phyloP scores from a whole-genome alignment of 2,888 invertebrate species.

The Ephialtes manifestator region DNA sequence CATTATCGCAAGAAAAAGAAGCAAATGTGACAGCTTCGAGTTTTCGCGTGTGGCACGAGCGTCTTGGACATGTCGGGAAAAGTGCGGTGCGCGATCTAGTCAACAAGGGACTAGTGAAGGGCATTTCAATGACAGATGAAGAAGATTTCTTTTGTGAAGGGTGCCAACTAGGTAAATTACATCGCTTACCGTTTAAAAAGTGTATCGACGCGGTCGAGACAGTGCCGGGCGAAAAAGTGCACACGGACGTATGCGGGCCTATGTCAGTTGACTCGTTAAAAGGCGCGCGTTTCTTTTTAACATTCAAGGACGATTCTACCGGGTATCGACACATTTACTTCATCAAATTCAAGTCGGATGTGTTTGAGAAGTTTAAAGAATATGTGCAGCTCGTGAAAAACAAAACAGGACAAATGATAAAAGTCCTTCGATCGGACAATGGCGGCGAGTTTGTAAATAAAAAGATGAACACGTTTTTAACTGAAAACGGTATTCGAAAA shows the following conservation, averaged over 20 bases:
- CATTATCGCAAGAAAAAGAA: no score
- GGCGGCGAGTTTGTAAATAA: conserved; percentile 23
- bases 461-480: conserved; percentile 17
- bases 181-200: conserved; percentile 21
- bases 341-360: conserved; percentile 61
- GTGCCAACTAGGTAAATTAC: conserved; percentile 28
- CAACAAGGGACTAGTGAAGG: conserved; percentile 43
- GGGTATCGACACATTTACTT: conserved; percentile 63
- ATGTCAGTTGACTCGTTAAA: no score
- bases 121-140: conserved; percentile 1
- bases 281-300: no score
- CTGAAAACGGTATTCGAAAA: conserved; percentile 3
- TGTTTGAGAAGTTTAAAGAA: no score
- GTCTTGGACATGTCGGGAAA: conserved; percentile 11
- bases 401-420: conserved; percentile 36
- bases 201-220: conserved; percentile 10
- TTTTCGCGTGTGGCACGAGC: conserved; percentile 32
- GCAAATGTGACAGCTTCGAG: conserved; percentile 2
- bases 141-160: no score
- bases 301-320: no score
- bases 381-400: conserved; percentile 52
- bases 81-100: conserved; percentile 39
- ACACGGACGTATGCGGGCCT: conserved; percentile 67
- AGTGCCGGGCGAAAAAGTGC: conserved; percentile 64
- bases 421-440: conserved; percentile 60